Percentiles rank a stretch among this genome's conserved stretches.
phyloP scores from a whole-genome alignment of 2,888 invertebrate genomes.

The Meteorus colon region DNA sequence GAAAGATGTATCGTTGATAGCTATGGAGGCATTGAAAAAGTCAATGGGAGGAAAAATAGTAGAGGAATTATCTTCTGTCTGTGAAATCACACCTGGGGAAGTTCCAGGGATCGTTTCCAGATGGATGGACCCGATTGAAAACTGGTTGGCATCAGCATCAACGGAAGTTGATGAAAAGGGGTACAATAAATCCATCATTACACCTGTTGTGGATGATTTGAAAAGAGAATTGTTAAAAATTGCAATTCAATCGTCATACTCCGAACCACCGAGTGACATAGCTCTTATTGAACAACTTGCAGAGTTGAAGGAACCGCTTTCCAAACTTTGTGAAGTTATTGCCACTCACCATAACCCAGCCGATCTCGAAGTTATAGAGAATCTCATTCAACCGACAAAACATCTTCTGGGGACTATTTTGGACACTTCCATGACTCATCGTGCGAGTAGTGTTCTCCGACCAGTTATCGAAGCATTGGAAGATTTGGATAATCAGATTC shows the following conservation, averaged over 20 bases:
- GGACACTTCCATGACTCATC: constrained; percentile 51
- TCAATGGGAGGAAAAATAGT: constrained; percentile 45
- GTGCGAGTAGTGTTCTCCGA: constrained; percentile 51
- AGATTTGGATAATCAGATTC: constrained; percentile 62
- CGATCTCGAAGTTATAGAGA: constrained; percentile 56
- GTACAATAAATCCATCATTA: constrained; percentile 47
- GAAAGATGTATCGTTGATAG: constrained; percentile 58
- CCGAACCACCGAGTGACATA: constrained; percentile 60
- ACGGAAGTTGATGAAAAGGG: constrained; percentile 53
- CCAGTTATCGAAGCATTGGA: constrained; percentile 59
- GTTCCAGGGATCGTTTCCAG: constrained; percentile 48
- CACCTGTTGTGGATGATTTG: constrained; percentile 54
- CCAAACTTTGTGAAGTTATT: constrained; percentile 55
- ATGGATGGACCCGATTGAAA: constrained; percentile 58
- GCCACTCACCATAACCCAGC: constrained; percentile 56
- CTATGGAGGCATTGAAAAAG: constrained; percentile 59
- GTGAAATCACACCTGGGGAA: constrained; percentile 48
- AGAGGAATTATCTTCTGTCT: constrained; percentile 34
- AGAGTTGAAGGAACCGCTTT: constrained; percentile 58
- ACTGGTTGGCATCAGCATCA: constrained; percentile 57
- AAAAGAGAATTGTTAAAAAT: constrained; percentile 58
- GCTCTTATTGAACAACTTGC: constrained; percentile 58
- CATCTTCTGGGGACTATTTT: constrained; percentile 56
- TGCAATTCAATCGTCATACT: constrained; percentile 60
- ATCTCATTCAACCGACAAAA: constrained; percentile 57